A percentile compares a stretch with the other conserved stretches of the same genome.
phyloP scores from a whole-genome alignment of 2,797 vertebrate species.

The Psittacula derbiana region DNA sequence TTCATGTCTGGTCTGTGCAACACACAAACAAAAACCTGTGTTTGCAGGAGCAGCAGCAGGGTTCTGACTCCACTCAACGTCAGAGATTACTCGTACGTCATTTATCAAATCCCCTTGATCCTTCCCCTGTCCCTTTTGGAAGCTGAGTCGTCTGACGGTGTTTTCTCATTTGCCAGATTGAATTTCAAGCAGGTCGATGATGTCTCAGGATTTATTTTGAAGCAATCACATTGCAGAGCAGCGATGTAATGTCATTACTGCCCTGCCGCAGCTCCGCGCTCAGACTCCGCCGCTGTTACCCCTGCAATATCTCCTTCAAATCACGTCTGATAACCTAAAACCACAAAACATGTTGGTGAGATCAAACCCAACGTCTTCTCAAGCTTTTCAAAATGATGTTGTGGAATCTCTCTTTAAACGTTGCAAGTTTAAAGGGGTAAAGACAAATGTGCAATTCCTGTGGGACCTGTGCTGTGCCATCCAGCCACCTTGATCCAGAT shows the following conservation, averaged over 20 bases:
- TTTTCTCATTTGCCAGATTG: background rate
- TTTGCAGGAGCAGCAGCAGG: fast-evolving
- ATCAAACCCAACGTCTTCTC: background rate
- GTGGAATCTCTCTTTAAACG: background rate
- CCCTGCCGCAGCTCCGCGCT: background rate
- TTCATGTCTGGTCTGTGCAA: background rate
- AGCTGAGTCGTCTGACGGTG: background rate
- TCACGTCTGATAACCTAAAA: background rate
- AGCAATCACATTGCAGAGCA: background rate
- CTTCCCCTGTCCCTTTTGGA: background rate
- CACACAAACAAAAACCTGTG: fast-evolving
- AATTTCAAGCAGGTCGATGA: background rate
- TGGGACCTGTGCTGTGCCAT: fast-evolving
- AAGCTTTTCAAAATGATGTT: background rate
- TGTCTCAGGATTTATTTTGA: background rate
- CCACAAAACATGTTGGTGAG: background rate
- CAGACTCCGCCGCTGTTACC: background rate
- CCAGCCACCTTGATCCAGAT: too few species aligned
- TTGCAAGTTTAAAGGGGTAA: background rate
- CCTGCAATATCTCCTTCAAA: background rate
- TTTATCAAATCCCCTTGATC: background rate
- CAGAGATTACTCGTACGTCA: background rate
- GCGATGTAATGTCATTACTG: background rate
- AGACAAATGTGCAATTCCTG: background rate
- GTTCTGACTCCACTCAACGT: background rate